Base-by-base conservation (phyloP, 2,797 vertebrate species). In the Lagocephalus sceleratus region DNA sequence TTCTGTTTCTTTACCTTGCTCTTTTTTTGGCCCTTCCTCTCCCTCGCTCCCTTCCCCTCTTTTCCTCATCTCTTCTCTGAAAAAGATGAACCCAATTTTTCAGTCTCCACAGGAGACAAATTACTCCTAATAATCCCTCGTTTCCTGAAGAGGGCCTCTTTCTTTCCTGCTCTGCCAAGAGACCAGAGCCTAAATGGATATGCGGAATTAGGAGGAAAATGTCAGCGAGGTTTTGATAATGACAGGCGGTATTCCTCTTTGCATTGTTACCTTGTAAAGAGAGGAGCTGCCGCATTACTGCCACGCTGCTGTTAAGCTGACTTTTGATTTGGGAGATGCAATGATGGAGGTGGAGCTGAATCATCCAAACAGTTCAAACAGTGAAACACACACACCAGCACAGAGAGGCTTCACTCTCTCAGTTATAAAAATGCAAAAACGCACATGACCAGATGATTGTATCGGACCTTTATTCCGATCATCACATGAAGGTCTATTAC, bases 71-170 rank as follows among this genome's bases (percentile, higher is more conserved):
- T 60, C 56, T 50, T 25, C 57, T 43, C 56, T 75, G 70, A 61
- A 69, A 77, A 83, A 88, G 71, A 83, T 84, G 60, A 70, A 75
- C 75, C 77, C 82, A 73, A 85, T 86, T 85, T 82, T 75, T 76
- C 71, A 72, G 66, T 60, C 60, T 53, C 64, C 26, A 38, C 71
- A 53, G 50, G 61, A 76, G 70, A 78, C 73, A 88, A 88, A 91
- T 90, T 81, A 82, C 83, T 76, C 50, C 72, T 88, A 89, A 90
- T 87, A 85, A 85, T 84, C 79, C 73, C 73, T 85, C 39, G 71
- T 85, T 86, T 84, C 82, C 78, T 77, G 61, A 74, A 84, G 75
- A 84, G 76, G 70, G 65, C 51, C 67, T 76, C 57, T 80, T 81
- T 67, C 68, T 71, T 67, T 60, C 56, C 50, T 46, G 35, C 62